Evolutionary conservation across 2,888 invertebrate species (phyloP).

Genomic region (Epirrhoe alternata): DNA sequence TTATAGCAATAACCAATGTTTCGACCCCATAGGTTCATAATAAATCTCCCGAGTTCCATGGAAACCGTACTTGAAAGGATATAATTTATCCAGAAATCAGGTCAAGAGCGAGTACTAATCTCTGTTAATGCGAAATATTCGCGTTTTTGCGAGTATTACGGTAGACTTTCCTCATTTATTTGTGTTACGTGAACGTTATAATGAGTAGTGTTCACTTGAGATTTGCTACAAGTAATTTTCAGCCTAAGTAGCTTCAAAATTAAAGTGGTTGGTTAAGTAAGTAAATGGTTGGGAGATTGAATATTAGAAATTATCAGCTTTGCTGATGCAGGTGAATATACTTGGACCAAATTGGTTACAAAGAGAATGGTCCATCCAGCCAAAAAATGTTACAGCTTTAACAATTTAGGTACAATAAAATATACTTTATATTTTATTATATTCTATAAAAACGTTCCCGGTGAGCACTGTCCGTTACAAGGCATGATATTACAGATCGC

Average conservation of each 20-base stretch:
- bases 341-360: too few species aligned
- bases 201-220: slow-evolving; percentile 15
- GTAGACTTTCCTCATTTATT: slow-evolving; percentile 50
- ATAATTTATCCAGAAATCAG: slow-evolving; percentile 54
- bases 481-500: slow-evolving; percentile 66
- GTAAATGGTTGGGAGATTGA: background rate
- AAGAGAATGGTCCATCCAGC: too few species aligned
- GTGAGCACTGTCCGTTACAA: slow-evolving; percentile 33
- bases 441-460: background rate
- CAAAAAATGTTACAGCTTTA: too few species aligned
- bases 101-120: slow-evolving; percentile 59
- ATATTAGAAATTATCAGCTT: too few species aligned
- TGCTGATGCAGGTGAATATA: too few species aligned
- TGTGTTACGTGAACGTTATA: slow-evolving; percentile 45
- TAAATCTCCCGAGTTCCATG: slow-evolving; percentile 41
- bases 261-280: background rate
- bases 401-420: too few species aligned
- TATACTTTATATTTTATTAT: too few species aligned
- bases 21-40: slow-evolving; percentile 24
- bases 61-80: slow-evolving; percentile 53
- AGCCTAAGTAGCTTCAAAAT: background rate
- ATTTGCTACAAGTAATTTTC: background rate
- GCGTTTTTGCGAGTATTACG: slow-evolving; percentile 52
- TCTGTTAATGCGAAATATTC: slow-evolving; percentile 46
- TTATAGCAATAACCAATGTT: slow-evolving; percentile 35